A percentile compares a stretch with the other conserved stretches of the same genome.
phyloP scores from a whole-genome alignment of 2,888 invertebrate species.

The Scaptomyza reducta region DNA sequence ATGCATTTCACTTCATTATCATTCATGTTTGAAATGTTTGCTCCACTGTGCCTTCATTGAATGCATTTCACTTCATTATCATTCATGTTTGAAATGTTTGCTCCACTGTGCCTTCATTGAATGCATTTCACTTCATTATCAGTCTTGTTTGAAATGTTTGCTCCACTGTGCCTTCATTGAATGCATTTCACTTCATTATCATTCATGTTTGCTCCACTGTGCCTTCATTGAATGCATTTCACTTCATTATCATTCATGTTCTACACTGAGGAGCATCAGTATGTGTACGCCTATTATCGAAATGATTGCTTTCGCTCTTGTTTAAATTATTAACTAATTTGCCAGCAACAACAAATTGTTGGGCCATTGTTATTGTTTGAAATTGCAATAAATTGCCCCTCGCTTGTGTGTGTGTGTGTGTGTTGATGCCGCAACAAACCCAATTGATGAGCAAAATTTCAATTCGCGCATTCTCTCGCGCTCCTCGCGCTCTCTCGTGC shows the following conservation, averaged over 20 bases:
- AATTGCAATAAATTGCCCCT: conserved; percentile 74
- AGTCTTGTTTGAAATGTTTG: too few species aligned
- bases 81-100: too few species aligned
- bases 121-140: conserved; percentile 45
- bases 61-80: conserved; percentile 45
- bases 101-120: conserved; percentile 31
- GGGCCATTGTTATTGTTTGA: conserved; percentile 76
- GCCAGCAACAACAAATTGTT: conserved; percentile 71
- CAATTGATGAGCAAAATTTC: conserved; percentile 35
- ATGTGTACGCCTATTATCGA: conserved; percentile 30
- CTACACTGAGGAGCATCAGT: conserved; percentile 19
- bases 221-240: conserved; percentile 44
- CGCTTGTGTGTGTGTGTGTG: too few species aligned
- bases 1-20: conserved; percentile 45
- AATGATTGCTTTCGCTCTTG: conserved; percentile 3
- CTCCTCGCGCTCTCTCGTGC: conserved; percentile 12
- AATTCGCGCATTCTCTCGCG: conserved; percentile 38
- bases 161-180: conserved; percentile 31
- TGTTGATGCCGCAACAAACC: conserved; percentile 9
- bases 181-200: conserved; percentile 45
- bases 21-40: too few species aligned
- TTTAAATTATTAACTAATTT: conserved; percentile 74
- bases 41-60: conserved; percentile 31
- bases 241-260: conserved; percentile 12
- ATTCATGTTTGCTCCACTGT: conserved; percentile 13